Evolutionary conservation across 1,140 invertebrate species (phyloP).

Genomic region (Neodiprion pinetum): DNA sequence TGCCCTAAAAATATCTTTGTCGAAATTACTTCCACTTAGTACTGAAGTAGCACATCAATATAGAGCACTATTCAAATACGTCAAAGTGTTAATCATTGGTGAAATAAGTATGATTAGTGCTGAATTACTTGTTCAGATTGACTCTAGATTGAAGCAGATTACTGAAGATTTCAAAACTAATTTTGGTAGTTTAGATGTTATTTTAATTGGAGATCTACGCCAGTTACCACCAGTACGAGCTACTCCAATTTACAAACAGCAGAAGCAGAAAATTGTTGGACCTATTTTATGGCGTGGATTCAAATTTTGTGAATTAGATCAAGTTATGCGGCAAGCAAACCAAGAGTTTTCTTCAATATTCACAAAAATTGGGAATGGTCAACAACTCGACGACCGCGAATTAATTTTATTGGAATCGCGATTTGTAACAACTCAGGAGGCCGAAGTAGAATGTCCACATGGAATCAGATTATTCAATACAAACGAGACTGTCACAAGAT

Average conservation of each 20-base stretch:
- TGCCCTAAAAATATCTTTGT: neutral
- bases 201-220: constrained; percentile 38
- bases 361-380: constrained; percentile 43
- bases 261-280: constrained; percentile 21
- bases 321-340: constrained; percentile 41
- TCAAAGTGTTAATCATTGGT: constrained; percentile 52
- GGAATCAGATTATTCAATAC: constrained; percentile 35
- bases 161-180: constrained; percentile 34
- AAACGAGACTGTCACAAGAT: constrained; percentile 29
- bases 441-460: constrained; percentile 27
- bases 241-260: constrained; percentile 23
- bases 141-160: constrained; percentile 45
- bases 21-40: constrained; percentile 26
- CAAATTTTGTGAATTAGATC: constrained; percentile 34
- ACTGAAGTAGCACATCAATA: constrained; percentile 35
- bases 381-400: constrained; percentile 26
- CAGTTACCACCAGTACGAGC: constrained; percentile 36
- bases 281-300: constrained; percentile 31
- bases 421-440: constrained; percentile 28
- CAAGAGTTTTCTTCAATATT: constrained; percentile 42
- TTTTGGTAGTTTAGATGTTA: constrained; percentile 38
- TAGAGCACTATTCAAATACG: constrained; percentile 28
- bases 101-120: constrained; percentile 52
- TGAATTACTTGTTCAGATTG: constrained; percentile 35
- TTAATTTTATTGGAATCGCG: constrained; percentile 32